Percentiles rank a stretch among this genome's conserved stretches.
Evolutionary conservation across 1,140 invertebrate species (phyloP).

Genomic region (Capitella teleta): DNA sequence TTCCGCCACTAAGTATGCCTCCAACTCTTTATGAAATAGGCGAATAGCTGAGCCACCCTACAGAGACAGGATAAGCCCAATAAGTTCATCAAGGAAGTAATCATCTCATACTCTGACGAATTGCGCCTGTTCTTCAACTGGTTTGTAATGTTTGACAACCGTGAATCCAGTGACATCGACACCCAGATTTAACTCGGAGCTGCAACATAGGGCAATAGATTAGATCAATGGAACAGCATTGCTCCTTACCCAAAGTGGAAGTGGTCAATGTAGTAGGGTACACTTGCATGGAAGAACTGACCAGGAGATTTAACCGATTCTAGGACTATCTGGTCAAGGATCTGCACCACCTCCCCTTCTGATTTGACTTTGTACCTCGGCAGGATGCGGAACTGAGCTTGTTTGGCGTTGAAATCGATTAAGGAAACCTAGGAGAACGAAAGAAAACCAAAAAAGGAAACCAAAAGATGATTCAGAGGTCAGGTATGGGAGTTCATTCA

Average conservation of each 20-base stretch:
- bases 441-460: too few relatives aligned
- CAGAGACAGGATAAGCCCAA: too few relatives aligned
- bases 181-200: conserved; percentile 30
- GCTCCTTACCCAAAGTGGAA: too few relatives aligned
- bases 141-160: conserved; percentile 24
- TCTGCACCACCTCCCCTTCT: conserved; percentile 37
- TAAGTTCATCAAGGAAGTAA: too few relatives aligned
- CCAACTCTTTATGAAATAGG: conserved; percentile 14
- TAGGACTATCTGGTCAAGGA: conserved; percentile 40
- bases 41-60: conserved; percentile 10
- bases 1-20: conserved; percentile 12
- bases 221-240: too few relatives aligned
- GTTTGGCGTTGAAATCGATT: conserved; percentile 36
- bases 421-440: conserved; percentile 35
- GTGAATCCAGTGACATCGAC: conserved; percentile 34
- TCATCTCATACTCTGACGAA: conserved; percentile 5
- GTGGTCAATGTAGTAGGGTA: conserved; percentile 9
- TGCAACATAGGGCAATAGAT: conserved; percentile 14
- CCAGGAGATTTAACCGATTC: conserved; percentile 40
- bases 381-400: conserved; percentile 38
- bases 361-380: conserved; percentile 42
- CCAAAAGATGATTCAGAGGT: too few relatives aligned
- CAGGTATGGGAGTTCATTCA: conserved; percentile 15
- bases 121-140: background rate
- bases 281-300: conserved; percentile 33